These are phyloP conservation scores for Chironomus striatipennis DNA, from an alignment of 1,140 invertebrate genomes.

Conservation along the genomic window DNA sequence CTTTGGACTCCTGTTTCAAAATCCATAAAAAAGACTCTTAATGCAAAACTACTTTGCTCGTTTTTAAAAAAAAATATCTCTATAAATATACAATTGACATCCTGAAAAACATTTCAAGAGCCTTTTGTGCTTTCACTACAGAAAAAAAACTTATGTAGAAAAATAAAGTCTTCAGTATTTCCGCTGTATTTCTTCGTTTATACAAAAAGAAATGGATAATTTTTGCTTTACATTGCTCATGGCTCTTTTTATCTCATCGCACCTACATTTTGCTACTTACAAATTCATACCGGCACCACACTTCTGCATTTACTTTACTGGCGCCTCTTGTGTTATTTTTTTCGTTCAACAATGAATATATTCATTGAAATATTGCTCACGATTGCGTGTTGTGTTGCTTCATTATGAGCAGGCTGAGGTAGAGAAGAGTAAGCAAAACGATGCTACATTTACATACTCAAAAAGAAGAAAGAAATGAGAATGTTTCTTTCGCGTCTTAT, in stretches of 20 bases:
- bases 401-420: background rate
- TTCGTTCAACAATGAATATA: background rate
- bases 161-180: background rate
- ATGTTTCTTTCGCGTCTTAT: background rate
- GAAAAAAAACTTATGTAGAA: background rate
- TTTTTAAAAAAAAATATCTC: too few species aligned
- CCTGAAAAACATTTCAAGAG: conserved; percentile 12
- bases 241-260: background rate
- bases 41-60: too few species aligned
- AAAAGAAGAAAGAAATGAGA: background rate
- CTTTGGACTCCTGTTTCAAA: too few species aligned
- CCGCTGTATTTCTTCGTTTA: background rate
- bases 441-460: background rate
- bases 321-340: conserved; percentile 7
- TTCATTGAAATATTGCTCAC: conserved; percentile 13
- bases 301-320: conserved; percentile 1
- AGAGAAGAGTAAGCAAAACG: background rate
- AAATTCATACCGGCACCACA: conserved; percentile 6
- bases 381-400: background rate
- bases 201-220: too few species aligned
- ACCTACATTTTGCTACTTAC: conserved; percentile 1
- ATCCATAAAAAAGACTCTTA: too few species aligned
- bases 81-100: background rate
- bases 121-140: background rate
- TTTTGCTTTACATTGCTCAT: too few species aligned